Base-by-base conservation (phyloP, 2,797 vertebrate species). In the Karalla daura region DNA sequence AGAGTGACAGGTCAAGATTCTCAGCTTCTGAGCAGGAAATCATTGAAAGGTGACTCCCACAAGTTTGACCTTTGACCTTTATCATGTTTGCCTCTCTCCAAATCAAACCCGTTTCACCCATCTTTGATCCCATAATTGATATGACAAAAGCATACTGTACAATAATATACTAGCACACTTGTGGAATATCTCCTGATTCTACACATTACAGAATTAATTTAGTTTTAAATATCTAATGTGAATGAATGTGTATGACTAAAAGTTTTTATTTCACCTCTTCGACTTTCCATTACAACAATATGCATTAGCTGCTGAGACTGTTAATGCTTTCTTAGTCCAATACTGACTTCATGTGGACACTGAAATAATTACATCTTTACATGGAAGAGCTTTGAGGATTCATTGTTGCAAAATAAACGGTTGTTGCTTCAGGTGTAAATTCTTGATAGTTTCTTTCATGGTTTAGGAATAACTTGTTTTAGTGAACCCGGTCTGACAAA, bases 271-370 rank as follows among this genome's bases (percentile, higher is more conserved):
- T n/a, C n/a, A n/a, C n/a, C n/a, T n/a, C n/a, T n/a, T n/a, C n/a
- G n/a, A n/a, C n/a, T n/a, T n/a, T n/a, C n/a, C n/a, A n/a, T n/a
- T n/a, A n/a, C n/a, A n/a, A n/a, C n/a, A n/a, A n/a, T 46, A 32
- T 6, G 1, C 17, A 44, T 9, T 9, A 3, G 11, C 24, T 47
- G 24, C 3, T 0, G 3, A 10, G 5, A 1, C 20, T 18, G 8
- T 15, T 3, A 20, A 25, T 3, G 4, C 46, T 15, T 51, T 5
- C 17, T 12, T 33, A 30, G 51, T 46, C 13, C 43, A 51, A 52
- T 52, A 52, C 64, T 63, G 71, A 18, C 46, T 39, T 51, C 3
- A 7, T 40, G 64, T 63, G 71, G 71, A 33, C 1, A 1, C 0
- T 15, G 7, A 1, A 32, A 32, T 2, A 0, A 52, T 28, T 51